Percentiles rank a stretch among this genome's conserved stretches.
Evolutionary conservation across 2,797 vertebrate species (phyloP).

Genomic region (Coilia nasus): DNA sequence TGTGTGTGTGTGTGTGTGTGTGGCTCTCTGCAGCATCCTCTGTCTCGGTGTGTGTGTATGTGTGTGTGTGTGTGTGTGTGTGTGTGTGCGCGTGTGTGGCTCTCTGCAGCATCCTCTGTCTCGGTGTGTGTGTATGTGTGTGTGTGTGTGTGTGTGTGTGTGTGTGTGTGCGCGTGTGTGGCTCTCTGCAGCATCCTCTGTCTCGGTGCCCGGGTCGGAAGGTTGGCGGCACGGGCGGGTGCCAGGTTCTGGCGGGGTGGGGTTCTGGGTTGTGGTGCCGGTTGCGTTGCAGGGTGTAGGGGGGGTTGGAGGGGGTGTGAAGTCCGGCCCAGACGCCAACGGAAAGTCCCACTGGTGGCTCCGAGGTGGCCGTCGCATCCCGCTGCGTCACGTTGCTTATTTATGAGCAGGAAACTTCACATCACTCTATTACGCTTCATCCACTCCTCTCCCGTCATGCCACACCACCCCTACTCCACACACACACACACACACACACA

Average conservation of each 20-base stretch:
- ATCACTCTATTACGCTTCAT: constrained; percentile 57
- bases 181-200: constrained; percentile 62
- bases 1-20: too few relatives aligned
- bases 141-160: too few relatives aligned
- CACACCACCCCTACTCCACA: constrained; percentile 29
- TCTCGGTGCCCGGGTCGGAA: constrained; percentile 48
- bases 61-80: too few relatives aligned
- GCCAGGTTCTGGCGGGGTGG: constrained; percentile 42
- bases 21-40: too few relatives aligned
- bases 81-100: too few relatives aligned
- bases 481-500: neutral
- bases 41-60: too few relatives aligned
- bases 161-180: too few relatives aligned
- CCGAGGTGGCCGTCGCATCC: constrained; percentile 44
- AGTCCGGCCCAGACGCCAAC: constrained; percentile 56
- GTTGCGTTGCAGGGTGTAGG: neutral
- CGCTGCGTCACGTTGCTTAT: constrained; percentile 56
- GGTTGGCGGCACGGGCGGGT: constrained; percentile 47
- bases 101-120: too few relatives aligned
- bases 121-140: too few relatives aligned
- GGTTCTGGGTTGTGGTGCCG: constrained; percentile 5
- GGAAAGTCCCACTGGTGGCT: constrained; percentile 58
- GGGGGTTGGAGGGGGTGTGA: neutral
- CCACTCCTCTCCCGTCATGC: neutral
- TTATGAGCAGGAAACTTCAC: constrained; percentile 69